These are phyloP conservation scores for Tauraco erythrolophus DNA, from an alignment of 2,113 vertebrate genomes.

Conservation along the genomic window DNA sequence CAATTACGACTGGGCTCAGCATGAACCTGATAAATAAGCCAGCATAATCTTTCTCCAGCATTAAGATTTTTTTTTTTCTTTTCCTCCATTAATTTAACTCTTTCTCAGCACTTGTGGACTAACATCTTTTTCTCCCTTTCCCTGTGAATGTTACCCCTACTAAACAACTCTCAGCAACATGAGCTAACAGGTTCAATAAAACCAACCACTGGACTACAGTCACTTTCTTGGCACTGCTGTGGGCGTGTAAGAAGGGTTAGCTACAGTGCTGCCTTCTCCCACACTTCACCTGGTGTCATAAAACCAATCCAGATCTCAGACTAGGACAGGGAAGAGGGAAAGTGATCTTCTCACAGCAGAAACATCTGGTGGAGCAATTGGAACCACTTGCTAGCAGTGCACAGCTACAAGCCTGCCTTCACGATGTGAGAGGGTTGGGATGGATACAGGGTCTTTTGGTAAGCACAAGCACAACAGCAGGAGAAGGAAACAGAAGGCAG, in stretches of 20 bases:
- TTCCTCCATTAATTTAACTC: conserved; percentile 13
- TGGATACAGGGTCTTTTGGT: background rate
- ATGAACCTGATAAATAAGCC: conserved; percentile 65
- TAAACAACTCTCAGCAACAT: background rate
- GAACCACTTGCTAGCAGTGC: background rate
- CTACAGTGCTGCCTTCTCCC: background rate
- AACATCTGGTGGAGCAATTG: background rate
- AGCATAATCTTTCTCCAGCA: conserved; percentile 45
- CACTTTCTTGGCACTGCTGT: background rate
- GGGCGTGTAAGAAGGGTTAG: background rate
- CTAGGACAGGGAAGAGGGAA: background rate
- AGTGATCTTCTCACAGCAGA: background rate
- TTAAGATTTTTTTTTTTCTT: conserved; percentile 16
- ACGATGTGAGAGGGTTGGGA: background rate
- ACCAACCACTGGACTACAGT: background rate
- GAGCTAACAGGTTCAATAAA: background rate
- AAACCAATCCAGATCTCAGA: background rate
- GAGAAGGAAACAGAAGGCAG: background rate
- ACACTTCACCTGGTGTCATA: background rate
- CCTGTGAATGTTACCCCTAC: background rate
- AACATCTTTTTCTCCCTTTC: background rate
- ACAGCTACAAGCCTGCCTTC: background rate
- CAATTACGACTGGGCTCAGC: conserved; percentile 76
- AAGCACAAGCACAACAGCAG: background rate
- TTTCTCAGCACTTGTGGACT: background rate